Evolutionary conservation across 2,888 invertebrate species (phyloP).

Genomic region (Cryptus viduatorius): DNA sequence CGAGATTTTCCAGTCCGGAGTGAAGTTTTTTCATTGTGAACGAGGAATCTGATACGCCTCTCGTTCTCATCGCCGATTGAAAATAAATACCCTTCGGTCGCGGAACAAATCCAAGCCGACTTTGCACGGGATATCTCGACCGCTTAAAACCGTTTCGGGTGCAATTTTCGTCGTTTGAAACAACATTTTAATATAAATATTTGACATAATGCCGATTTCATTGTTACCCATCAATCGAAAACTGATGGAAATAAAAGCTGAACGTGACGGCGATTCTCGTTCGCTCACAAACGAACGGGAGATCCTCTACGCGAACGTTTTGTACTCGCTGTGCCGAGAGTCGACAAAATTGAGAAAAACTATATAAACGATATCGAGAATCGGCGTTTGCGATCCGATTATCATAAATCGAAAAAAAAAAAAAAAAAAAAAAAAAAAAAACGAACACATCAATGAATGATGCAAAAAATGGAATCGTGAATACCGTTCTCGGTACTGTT

Average conservation of each 20-base stretch:
- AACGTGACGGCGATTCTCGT: conserved; percentile 20
- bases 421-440: too few relatives aligned
- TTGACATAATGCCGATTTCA: not conserved
- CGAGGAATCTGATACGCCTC: not conserved
- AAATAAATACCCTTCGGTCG: not conserved
- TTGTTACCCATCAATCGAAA: conserved; percentile 2
- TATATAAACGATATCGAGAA: not conserved
- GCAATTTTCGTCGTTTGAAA: conserved; percentile 4
- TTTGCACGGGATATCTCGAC: conserved; percentile 29
- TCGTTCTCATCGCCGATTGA: not conserved
- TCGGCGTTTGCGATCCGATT: not conserved
- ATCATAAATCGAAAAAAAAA: not conserved
- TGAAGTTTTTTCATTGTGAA: conserved; percentile 27
- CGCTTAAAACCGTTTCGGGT: conserved; percentile 44
- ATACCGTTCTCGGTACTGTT: too few relatives aligned
- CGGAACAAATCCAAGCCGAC: not conserved
- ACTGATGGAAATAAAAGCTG: not conserved
- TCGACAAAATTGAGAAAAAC: conserved; percentile 18
- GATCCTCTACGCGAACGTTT: not conserved
- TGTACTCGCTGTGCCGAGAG: not conserved
- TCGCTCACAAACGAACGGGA: conserved; percentile 39
- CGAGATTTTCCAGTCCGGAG: conserved; percentile 20
- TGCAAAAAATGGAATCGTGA: too few relatives aligned
- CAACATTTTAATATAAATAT: conserved; percentile 8
- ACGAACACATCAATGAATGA: too few relatives aligned